Conservation (phyloP, 2,888 invertebrate species). For the Ophion slaviceki region DNA sequence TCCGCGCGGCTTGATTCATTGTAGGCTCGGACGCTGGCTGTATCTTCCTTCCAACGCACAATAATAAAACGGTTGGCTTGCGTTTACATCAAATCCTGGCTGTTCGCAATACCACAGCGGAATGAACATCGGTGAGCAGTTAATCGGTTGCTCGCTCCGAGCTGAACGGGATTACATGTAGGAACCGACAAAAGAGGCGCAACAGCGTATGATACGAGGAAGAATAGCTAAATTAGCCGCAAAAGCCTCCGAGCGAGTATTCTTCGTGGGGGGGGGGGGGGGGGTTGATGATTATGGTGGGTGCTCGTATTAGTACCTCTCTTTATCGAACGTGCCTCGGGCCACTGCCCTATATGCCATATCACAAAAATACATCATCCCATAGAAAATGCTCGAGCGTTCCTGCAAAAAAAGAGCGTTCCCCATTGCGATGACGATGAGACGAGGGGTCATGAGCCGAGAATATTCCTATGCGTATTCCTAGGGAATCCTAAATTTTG, state of each 20-base stretch:
- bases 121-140: conserved; percentile 33
- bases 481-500: neutral
- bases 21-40: neutral
- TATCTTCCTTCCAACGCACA: conserved; percentile 13
- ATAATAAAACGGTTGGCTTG: conserved; percentile 48
- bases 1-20: neutral
- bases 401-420: conserved; percentile 27
- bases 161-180: conserved; percentile 22
- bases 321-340: conserved; percentile 52
- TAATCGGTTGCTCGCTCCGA: conserved; percentile 55
- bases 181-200: conserved; percentile 43
- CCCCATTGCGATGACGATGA: conserved; percentile 2
- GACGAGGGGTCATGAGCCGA: neutral
- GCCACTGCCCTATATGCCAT: conserved; percentile 3
- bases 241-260: conserved; percentile 48
- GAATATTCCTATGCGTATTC: neutral
- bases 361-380: conserved; percentile 23
- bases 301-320: conserved; percentile 39
- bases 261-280: neutral
- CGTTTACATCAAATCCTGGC: conserved; percentile 31
- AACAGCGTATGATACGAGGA: conserved; percentile 42
- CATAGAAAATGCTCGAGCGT: conserved; percentile 21
- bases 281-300: conserved; percentile 35
- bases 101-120: conserved; percentile 32
- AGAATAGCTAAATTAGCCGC: conserved; percentile 54